phyloP scores from a whole-genome alignment of 2,113 vertebrate species.

The Xenopus borealis region DNA sequence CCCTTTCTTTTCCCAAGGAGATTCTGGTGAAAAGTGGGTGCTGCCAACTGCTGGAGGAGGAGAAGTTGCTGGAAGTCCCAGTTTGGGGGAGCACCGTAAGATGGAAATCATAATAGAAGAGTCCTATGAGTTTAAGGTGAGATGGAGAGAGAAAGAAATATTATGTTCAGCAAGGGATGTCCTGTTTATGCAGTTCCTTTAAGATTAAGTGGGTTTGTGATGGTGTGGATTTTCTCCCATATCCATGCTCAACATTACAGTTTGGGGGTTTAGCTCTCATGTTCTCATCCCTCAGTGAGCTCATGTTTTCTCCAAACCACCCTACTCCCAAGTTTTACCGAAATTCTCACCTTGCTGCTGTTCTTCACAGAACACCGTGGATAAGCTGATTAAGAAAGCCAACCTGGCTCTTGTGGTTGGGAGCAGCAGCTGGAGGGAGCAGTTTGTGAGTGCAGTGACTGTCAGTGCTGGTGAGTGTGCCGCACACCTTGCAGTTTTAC shows the following conservation, averaged over 20 bases:
- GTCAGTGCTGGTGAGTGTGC: slow-evolving; percentile 74
- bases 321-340: too few relatives aligned
- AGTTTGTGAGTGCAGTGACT: slow-evolving; percentile 80
- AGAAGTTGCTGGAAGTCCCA: slow-evolving; percentile 35
- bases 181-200: too few relatives aligned
- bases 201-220: too few relatives aligned
- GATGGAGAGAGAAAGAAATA: slow-evolving; percentile 52
- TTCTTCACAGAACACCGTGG: slow-evolving; percentile 71
- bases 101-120: slow-evolving; percentile 49
- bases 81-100: slow-evolving; percentile 43
- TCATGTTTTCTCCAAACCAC: too few relatives aligned
- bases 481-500: too few relatives aligned
- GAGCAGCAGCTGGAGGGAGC: slow-evolving; percentile 80
- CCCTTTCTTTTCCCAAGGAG: slow-evolving; percentile 51
- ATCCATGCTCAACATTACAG: too few relatives aligned
- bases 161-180: too few relatives aligned
- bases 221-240: too few relatives aligned
- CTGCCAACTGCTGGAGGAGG: not conserved
- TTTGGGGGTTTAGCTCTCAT: too few relatives aligned
- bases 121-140: slow-evolving; percentile 49
- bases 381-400: slow-evolving; percentile 81
- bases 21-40: slow-evolving; percentile 47
- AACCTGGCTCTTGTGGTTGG: slow-evolving; percentile 80
- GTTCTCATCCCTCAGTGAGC: too few relatives aligned
- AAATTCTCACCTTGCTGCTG: too few relatives aligned